Base-by-base conservation (phyloP, 2,113 vertebrate species). In the Thalassarche chlororhynchos region DNA sequence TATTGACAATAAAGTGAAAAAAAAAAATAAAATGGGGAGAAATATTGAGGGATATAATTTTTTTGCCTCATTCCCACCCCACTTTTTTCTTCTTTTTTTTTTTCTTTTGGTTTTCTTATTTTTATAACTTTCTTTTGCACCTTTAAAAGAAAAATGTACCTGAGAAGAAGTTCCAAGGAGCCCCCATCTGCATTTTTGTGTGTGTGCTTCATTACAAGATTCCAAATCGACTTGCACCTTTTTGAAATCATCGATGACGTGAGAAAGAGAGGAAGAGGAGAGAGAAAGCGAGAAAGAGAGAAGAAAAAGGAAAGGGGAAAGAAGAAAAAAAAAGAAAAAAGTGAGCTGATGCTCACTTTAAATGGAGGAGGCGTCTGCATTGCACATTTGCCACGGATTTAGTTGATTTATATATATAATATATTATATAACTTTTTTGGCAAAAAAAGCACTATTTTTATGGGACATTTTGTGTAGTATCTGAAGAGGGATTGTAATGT, bases 381-480 rank as follows among this genome's bases (percentile, higher is more conserved):
- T 98, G 98, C 97, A 98, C 98, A 98, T 98, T 98, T 98, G 97
- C 98, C 98, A 98, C 96, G 96, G 97, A 98, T 98, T 97, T 98
- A 98, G 96, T 97, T 98, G 98, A 98, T 97, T 97, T 98, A 97
- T 98, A 98, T 98, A 97, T 98, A 98, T 98, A 97, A 97, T 98
- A 98, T 98, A 98, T 97, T 98, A 97, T 98, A 98, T 97, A 97
- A 97, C 96, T 97, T 98, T 98, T 98, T 98, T 98, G 96, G 97
- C 95, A 96, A 97, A 98, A 96, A 97, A 97, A 98, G 98, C 98
- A 98, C 98, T 98, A 98, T 98, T 98, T 98, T 98, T 98, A 98
- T 97, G 98, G 97, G 97, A 98, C 97, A 97, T 96, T 98, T 97
- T 98, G 95, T 98, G 97, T 97, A 98, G 97, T 97, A 98, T 95